Percentiles rank a stretch among this genome's conserved stretches.
Conservation (phyloP, 2,797 vertebrate species). For the Cryptoblepharus egeriae region DNA sequence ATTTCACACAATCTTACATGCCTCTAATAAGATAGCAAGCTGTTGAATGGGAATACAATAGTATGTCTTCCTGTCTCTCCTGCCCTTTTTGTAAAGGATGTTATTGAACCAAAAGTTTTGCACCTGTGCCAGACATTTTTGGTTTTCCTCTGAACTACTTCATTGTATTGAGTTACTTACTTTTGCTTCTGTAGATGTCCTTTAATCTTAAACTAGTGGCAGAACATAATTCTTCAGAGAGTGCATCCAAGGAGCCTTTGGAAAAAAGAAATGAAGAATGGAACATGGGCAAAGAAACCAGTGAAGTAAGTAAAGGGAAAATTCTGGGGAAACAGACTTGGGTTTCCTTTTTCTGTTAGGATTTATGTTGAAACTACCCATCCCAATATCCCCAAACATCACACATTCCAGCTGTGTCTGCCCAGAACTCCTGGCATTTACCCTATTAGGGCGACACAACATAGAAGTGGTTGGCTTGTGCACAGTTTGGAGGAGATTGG, state of each 20-base stretch:
- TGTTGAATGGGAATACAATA: neutral
- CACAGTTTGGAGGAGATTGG: too few relatives aligned
- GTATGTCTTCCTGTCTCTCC: neutral
- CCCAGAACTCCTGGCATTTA: too few relatives aligned
- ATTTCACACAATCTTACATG: neutral
- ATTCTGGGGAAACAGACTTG: neutral
- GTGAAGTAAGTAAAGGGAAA: neutral
- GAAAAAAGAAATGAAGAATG: slow-evolving; percentile 2
- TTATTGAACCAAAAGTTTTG: neutral
- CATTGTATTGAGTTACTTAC: neutral
- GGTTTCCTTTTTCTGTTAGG: too few relatives aligned
- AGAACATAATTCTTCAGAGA: neutral
- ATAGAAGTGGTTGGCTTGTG: too few relatives aligned
- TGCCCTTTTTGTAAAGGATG: neutral
- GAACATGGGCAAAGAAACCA: slow-evolving; percentile 7
- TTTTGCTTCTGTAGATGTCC: slow-evolving; percentile 15
- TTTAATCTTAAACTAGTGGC: slow-evolving; percentile 13
- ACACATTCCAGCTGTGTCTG: too few relatives aligned
- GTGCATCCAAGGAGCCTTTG: neutral
- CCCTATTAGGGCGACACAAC: too few relatives aligned
- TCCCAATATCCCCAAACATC: too few relatives aligned
- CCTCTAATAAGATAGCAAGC: neutral
- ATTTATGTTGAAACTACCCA: too few relatives aligned
- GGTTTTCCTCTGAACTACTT: neutral
- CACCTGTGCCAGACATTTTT: neutral